Evolutionary conservation across 2,113 vertebrate genomes (phyloP), one percentile per base, ranked within the genome.

Genomic region (Numida meleagris): DNA sequence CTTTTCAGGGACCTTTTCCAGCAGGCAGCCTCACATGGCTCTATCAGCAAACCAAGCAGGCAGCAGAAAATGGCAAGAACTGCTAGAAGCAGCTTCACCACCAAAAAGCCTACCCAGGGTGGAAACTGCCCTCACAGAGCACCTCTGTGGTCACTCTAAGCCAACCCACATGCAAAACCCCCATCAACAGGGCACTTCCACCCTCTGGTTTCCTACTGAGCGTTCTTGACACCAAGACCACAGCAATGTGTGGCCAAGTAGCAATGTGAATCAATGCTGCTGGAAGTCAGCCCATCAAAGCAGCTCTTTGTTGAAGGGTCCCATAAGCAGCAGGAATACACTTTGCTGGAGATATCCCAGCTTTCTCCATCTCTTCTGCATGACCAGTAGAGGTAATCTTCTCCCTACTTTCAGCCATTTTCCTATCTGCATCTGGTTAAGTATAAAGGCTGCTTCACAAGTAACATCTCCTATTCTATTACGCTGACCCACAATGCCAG

Each of bases 11-110:
- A 48, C 24, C 62, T 73, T 0, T 50, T 45, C 51, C 36, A 79
- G 53, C 62, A 43, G 0, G 0, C 51, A 85, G 9, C 29, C 66
- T 50, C 48, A 11, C 2, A 55, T 0, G 0, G 45, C 50, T 59
- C 15, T 6, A 66, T 8, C 0, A 2, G 46, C 63, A 92, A 92
- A 88, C 31, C 46, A 53, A 50, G 61, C 9, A 31, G 81, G 65
- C 33, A 89, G 61, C 34, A 53, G 19, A 4, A 6, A 80, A 68
- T 13, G 29, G 77, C 36, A 81, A 82, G n/a, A 59, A n/a, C 31
- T 34, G 40, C 40, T 29, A 25, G 61, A 87, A 73, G 14, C 53
- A 95, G 15, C 46, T 50, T 67, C 2, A 11, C 20, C 42, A 81
- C 42, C 33, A 50, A 18, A 27, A 46, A 83, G 11, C 75, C 85